phyloP scores from a whole-genome alignment of 2,113 vertebrate genomes.

The Tragelaphus strepsiceros region DNA sequence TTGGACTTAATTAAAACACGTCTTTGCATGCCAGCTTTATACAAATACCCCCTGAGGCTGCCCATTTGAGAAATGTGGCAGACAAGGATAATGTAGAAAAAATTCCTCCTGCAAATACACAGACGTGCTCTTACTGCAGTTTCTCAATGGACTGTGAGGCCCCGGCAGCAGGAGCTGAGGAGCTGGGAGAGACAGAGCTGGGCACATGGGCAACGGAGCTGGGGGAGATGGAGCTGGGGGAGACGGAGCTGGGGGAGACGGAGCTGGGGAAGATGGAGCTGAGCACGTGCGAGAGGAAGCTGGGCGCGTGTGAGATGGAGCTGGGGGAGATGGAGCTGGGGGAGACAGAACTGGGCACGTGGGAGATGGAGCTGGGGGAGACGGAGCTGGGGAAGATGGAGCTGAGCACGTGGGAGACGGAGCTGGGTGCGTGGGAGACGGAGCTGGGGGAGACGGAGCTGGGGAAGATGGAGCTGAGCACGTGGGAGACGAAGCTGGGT shows the following conservation, averaged over 20 bases:
- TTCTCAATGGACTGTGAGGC: not conserved
- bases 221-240: no score
- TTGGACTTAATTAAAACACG: not conserved
- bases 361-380: no score
- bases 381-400: no score
- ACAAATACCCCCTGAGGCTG: not conserved
- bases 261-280: no score
- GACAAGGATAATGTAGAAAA: not conserved
- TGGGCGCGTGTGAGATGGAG: no score
- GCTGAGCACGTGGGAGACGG: no score
- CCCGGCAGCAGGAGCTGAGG: not conserved
- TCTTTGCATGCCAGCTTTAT: not conserved
- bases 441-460: no score
- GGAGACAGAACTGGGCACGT: accelerated
- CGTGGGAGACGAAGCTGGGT: not conserved
- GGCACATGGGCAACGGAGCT: accelerated
- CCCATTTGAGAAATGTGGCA: not conserved
- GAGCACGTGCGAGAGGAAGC: accelerated
- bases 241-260: no score
- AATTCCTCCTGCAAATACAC: not conserved
- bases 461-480: no score
- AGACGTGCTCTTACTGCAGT: not conserved
- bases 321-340: accelerated
- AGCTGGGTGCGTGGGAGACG: no score
- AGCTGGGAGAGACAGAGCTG: not conserved